Conservation (phyloP, 2,113 vertebrate species). For the Origma solitaria region DNA sequence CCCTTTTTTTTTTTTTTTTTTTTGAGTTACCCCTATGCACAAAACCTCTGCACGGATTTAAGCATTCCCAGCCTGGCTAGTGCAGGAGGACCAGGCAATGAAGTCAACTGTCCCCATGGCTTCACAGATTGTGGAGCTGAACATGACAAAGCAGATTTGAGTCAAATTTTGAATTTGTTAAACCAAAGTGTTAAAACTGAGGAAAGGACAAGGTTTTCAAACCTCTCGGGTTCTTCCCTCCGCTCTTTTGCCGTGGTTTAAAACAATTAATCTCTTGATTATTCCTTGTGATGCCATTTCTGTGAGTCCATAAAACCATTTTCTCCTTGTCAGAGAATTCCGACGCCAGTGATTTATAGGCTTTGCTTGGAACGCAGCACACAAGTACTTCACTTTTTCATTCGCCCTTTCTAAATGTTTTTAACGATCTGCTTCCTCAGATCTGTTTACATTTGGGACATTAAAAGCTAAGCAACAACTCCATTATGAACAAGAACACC, state of each 20-base stretch:
- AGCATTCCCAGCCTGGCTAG: background rate
- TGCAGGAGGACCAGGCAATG: background rate
- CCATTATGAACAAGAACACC: background rate
- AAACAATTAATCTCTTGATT: background rate
- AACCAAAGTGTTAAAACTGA: background rate
- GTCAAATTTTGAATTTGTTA: background rate
- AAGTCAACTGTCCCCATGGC: background rate
- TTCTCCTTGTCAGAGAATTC: background rate
- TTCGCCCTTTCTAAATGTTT: background rate
- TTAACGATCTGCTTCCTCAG: background rate
- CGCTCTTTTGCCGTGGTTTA: rapidly evolving
- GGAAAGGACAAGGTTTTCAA: background rate
- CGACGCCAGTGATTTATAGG: rapidly evolving
- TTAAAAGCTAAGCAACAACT: conserved; percentile 8
- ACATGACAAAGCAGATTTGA: background rate
- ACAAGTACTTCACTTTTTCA: background rate
- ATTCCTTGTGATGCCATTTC: background rate
- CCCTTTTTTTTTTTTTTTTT: background rate
- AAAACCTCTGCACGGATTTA: rapidly evolving
- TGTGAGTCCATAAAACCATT: background rate
- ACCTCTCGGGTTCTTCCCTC: background rate
- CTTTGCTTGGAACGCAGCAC: background rate
- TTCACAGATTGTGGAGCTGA: background rate
- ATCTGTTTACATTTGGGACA: conserved; percentile 15
- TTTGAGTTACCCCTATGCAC: background rate